Conservation (phyloP, 2,797 vertebrate genomes). For the Ptychobarbus kaznakovi region DNA sequence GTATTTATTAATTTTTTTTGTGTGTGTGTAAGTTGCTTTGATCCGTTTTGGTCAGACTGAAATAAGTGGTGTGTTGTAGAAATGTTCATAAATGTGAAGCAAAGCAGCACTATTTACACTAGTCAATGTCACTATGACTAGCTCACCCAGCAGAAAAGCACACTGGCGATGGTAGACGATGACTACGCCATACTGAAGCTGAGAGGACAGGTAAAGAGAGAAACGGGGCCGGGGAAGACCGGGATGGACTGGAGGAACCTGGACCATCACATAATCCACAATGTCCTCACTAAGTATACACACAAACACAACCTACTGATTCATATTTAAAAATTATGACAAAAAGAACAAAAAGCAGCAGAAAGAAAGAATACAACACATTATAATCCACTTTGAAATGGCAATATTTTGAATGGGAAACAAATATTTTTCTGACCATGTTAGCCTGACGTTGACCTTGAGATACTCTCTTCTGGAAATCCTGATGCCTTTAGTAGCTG, state of each 20-base stretch:
- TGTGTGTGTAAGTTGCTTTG: background rate
- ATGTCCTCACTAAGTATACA: slow-evolving; percentile 77
- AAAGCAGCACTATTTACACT: background rate
- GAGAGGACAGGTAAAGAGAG: slow-evolving; percentile 87
- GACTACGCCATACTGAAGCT: slow-evolving; percentile 86
- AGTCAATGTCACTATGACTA: background rate
- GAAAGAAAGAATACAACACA: background rate
- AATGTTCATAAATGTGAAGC: background rate
- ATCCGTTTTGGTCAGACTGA: background rate
- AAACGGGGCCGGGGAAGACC: slow-evolving; percentile 77
- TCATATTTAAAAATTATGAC: background rate
- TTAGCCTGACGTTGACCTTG: slow-evolving; percentile 80
- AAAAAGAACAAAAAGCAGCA: background rate
- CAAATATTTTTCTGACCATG: slow-evolving; percentile 75
- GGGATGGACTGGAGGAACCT: slow-evolving; percentile 72
- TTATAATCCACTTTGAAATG: background rate
- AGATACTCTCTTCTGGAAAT: slow-evolving; percentile 83
- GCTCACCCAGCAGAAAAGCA: slow-evolving; percentile 81
- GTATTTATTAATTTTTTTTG: no score
- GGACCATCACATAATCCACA: slow-evolving; percentile 80
- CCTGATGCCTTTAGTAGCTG: slow-evolving; percentile 80
- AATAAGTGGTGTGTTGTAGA: background rate
- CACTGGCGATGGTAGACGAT: slow-evolving; percentile 85
- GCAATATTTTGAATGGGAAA: background rate
- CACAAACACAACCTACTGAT: background rate